Evolutionary conservation across 2,797 vertebrate species (phyloP), one percentile per base, ranked within the genome.

Genomic region (Notolepis coatsorum): DNA sequence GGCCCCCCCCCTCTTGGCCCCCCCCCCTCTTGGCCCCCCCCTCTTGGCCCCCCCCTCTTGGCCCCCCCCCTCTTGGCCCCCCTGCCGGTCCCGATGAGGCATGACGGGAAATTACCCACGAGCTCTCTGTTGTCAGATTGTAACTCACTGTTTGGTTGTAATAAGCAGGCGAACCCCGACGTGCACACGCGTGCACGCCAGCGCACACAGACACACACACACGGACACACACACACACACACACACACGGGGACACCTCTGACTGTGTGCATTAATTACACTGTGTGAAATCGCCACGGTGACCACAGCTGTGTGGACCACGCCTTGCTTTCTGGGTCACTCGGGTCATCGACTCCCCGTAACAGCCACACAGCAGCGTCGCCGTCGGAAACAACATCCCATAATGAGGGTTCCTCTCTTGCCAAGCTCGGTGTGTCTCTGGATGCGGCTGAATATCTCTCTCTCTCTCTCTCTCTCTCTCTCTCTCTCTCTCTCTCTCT

Each of bases 51-150:
- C 96, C 95, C 96, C 96, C 95, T 95, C 95, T 96, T 93, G 94
- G 94, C 93, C 93, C 93, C 93, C 96, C 96, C 49, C 88, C 95
- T 96, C 95, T 96, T 97, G n/a, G n/a, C n/a, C n/a, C n/a, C n/a
- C n/a, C n/a, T n/a, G n/a, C n/a, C n/a, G n/a, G n/a, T n/a, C 94
- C 94, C 96, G 96, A 97, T 96, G 95, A 96, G 95, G 95, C 96
- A 95, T 96, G 96, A 96, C 97, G 95, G 95, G 94, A 96, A 97
- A 97, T 97, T 96, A 96, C 94, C 93, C 95, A 95, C n/a, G 94
- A 95, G 94, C 95, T 95, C 94, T 93, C 89, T 91, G 90, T 96
- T 96, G 88, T 90, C 89, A 95, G 95, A 96, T 95, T 95, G 89
- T 96, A 93, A 95, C 93, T 95, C 92, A 94, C 94, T 96, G 95